Conservation (phyloP, 2,113 vertebrate genomes). For the Electrona antarctica region DNA sequence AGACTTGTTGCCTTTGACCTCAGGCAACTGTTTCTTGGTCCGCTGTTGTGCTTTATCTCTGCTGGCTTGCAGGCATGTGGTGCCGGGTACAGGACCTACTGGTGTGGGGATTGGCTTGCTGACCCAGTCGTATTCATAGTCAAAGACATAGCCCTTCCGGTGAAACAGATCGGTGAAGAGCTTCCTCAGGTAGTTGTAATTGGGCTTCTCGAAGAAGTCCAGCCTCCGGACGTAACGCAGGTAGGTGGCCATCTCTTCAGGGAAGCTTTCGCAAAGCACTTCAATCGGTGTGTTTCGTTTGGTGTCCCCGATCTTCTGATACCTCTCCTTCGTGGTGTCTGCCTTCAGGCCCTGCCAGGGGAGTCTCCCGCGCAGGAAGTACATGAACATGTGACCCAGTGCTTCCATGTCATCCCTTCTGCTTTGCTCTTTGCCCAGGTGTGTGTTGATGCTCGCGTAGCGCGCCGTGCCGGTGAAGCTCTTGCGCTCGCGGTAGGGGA, state of each 20-base stretch:
- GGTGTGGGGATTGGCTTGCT: constrained; percentile 95
- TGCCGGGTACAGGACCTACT: constrained; percentile 91
- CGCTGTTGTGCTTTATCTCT: constrained; percentile 93
- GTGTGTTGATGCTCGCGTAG: constrained; percentile 99
- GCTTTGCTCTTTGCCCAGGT: constrained; percentile 98
- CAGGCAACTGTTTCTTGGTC: constrained; percentile 94
- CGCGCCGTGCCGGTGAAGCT: constrained; percentile 96
- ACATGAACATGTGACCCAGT: constrained; percentile 98
- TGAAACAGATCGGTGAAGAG: constrained; percentile 96
- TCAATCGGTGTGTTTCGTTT: constrained; percentile 94
- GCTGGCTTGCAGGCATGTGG: constrained; percentile 86
- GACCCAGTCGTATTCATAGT: constrained; percentile 98
- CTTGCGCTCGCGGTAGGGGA: constrained; percentile 99
- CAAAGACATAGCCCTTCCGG: constrained; percentile 91
- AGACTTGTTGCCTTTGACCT: constrained; percentile 88
- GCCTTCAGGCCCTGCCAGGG: constrained; percentile 99
- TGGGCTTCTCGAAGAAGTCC: constrained; percentile 97
- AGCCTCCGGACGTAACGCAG: constrained; percentile 94
- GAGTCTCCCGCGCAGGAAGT: constrained; percentile 95
- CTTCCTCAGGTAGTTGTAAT: constrained; percentile 95
- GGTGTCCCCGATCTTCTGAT: constrained; percentile 98
- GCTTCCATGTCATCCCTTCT: constrained; percentile 96
- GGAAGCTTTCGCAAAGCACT: constrained; percentile 95
- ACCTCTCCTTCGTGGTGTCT: constrained; percentile 95
- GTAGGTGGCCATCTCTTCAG: constrained; percentile 97